Conservation (phyloP, 2,797 vertebrate species). For the Choloepus didactylus region DNA sequence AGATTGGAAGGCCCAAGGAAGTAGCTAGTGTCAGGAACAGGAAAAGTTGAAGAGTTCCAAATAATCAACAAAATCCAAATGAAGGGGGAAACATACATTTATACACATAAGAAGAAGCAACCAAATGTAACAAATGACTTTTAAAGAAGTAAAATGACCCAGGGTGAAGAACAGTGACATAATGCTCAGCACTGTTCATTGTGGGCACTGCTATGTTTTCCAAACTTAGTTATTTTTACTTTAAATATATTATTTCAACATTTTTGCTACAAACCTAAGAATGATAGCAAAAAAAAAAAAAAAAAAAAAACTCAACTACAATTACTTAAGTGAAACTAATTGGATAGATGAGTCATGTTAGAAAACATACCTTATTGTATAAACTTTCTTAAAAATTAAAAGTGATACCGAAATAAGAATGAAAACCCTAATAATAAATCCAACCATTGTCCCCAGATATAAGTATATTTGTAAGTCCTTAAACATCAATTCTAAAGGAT, state of each 20-base stretch:
- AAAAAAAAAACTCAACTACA: neutral
- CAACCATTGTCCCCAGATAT: neutral
- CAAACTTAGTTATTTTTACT: neutral
- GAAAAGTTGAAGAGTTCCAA: neutral
- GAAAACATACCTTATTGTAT: neutral
- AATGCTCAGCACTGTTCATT: fast-evolving
- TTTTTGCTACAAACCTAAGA: neutral
- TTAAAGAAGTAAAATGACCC: neutral
- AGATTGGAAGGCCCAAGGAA: neutral
- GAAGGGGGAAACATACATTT: neutral
- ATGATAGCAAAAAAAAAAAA: neutral
- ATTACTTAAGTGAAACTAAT: neutral
- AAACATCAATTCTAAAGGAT: neutral
- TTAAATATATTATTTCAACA: neutral
- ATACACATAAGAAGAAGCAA: neutral
- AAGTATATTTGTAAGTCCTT: neutral
- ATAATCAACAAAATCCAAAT: neutral
- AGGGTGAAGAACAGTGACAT: neutral
- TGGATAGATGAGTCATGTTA: neutral
- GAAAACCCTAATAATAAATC: neutral
- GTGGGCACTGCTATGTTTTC: neutral
- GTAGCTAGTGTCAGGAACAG: neutral
- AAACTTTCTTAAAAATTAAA: slow-evolving; percentile 13
- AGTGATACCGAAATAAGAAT: neutral
- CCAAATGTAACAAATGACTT: neutral